phyloP scores from a whole-genome alignment of 37 sponge, comb jelly and placozoan genomes.

The Agelas oroides region DNA sequence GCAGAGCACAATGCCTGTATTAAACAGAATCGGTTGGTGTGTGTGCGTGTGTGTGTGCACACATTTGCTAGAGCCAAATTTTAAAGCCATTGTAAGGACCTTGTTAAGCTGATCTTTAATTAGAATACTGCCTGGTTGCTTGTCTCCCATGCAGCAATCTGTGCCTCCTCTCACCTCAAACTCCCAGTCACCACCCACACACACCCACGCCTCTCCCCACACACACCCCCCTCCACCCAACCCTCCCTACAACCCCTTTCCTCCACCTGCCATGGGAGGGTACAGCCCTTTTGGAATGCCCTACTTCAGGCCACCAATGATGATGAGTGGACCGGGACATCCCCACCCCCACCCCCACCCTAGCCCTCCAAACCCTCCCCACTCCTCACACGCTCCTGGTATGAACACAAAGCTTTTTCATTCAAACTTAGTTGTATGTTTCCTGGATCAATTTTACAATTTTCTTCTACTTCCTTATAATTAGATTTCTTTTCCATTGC shows the following conservation, averaged over 20 bases:
- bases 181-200: slow-evolving; percentile 1
- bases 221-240: slow-evolving; percentile 7
- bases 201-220: neutral
- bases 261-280: slow-evolving; percentile 33
- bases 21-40: too few relatives aligned
- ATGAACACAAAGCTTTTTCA: neutral
- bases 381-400: neutral
- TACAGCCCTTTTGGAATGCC: slow-evolving; percentile 67
- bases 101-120: neutral
- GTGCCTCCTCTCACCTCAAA: neutral
- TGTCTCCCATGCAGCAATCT: neutral
- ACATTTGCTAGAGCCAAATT: too few relatives aligned
- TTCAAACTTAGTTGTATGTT: neutral
- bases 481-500: too few relatives aligned
- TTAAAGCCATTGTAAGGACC: too few relatives aligned
- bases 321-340: slow-evolving; percentile 27
- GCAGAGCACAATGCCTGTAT: too few relatives aligned
- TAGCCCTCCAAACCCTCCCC: neutral
- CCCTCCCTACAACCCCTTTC: slow-evolving; percentile 18
- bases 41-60: too few relatives aligned
- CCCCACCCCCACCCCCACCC: slow-evolving; percentile 3
- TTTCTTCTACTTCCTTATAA: too few relatives aligned
- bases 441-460: too few relatives aligned
- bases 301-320: slow-evolving; percentile 58
- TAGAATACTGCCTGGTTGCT: neutral